A percentile compares a stretch with the other conserved stretches of the same genome.
Evolutionary conservation across 2,888 invertebrate species (phyloP).

Genomic region (Orthonychiurus folsomi): DNA sequence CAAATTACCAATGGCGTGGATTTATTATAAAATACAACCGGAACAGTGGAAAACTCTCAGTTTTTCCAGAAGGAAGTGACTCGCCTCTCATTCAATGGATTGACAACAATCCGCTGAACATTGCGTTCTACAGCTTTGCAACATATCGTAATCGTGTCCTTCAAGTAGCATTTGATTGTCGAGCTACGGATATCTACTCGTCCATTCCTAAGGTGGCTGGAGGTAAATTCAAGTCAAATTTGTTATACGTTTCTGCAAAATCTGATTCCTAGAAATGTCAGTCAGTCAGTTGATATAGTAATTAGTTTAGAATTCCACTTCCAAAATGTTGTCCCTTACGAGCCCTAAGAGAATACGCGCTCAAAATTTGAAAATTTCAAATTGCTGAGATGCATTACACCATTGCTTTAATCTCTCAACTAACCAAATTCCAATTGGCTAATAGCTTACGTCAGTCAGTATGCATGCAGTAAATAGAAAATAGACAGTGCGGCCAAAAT

Average conservation of each 20-base stretch:
- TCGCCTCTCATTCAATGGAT: slow-evolving; percentile 23
- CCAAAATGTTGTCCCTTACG: too few species aligned
- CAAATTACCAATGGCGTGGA: slow-evolving; percentile 30
- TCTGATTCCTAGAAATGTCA: slow-evolving; percentile 5
- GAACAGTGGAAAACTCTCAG: slow-evolving; percentile 20
- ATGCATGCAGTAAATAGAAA: too few species aligned
- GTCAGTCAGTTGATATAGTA: too few species aligned
- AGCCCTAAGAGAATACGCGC: too few species aligned
- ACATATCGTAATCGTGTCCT: slow-evolving; percentile 30
- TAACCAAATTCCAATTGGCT: too few species aligned
- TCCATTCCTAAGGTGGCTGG: neutral
- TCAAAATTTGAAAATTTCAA: too few species aligned
- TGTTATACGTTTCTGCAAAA: neutral
- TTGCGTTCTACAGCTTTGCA: slow-evolving; percentile 29
- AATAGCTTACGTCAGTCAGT: too few species aligned
- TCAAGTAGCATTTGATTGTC: slow-evolving; percentile 33
- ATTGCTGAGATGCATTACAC: too few species aligned
- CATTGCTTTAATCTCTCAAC: too few species aligned
- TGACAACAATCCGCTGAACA: slow-evolving; percentile 23
- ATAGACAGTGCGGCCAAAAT: too few species aligned
- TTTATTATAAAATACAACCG: slow-evolving; percentile 29
- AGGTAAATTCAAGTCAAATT: too few species aligned
- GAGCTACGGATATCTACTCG: slow-evolving; percentile 19
- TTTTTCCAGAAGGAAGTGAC: slow-evolving; percentile 30
- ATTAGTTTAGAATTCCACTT: too few species aligned